Percentiles rank a stretch among this genome's conserved stretches.
These are phyloP conservation scores for Prosapia bicincta DNA, from an alignment of 2,888 invertebrate species.

Conservation along the genomic window DNA sequence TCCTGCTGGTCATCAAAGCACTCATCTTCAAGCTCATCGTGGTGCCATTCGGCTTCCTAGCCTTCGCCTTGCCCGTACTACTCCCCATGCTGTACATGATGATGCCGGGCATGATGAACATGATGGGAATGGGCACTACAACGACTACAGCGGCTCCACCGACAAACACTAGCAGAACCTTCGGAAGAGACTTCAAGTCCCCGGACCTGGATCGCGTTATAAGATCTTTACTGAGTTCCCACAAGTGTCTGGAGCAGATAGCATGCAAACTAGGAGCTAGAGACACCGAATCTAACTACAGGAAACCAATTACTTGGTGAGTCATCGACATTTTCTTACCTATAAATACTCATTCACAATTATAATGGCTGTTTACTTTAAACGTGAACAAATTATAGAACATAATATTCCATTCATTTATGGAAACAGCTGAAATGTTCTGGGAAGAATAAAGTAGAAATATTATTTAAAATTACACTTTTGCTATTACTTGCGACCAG, in stretches of 20 bases:
- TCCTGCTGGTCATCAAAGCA: slow-evolving; percentile 17
- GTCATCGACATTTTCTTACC: slow-evolving; percentile 2
- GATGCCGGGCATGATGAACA: slow-evolving; percentile 34
- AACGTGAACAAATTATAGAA: too few relatives aligned
- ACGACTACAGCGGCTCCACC: slow-evolving; percentile 13
- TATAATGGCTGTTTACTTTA: too few relatives aligned
- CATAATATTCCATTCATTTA: too few relatives aligned
- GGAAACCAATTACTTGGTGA: slow-evolving; percentile 39
- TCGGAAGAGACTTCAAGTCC: slow-evolving; percentile 1
- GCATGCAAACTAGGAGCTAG: slow-evolving; percentile 37
- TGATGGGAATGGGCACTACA: slow-evolving; percentile 16
- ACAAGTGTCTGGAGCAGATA: slow-evolving; percentile 35
- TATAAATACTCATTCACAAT: too few relatives aligned
- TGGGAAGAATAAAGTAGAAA: too few relatives aligned
- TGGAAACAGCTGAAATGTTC: too few relatives aligned
- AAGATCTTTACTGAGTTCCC: slow-evolving; percentile 32
- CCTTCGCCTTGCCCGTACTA: slow-evolving; percentile 36
- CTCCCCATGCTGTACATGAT: slow-evolving; percentile 37
- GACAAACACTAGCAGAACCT: background rate
- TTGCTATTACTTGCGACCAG: too few relatives aligned
- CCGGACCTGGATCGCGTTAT: slow-evolving; percentile 24
- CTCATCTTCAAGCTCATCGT: slow-evolving; percentile 37
- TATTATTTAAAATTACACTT: too few relatives aligned
- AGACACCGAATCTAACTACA: slow-evolving; percentile 35
- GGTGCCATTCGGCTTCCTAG: slow-evolving; percentile 36